phyloP scores from a whole-genome alignment of 2,113 vertebrate genomes.

The Triplophysa dalaica region DNA sequence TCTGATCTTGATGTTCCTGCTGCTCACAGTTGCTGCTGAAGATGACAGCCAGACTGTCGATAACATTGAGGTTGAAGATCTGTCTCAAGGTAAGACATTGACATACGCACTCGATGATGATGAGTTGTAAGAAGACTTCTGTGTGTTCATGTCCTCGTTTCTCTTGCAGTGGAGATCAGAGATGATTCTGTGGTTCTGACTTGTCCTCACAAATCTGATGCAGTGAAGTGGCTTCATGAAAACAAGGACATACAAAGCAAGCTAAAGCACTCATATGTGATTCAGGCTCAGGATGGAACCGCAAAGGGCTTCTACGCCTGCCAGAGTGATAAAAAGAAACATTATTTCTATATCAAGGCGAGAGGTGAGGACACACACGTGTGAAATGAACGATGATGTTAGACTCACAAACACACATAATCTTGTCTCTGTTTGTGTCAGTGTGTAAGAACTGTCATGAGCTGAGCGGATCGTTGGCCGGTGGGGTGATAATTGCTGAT shows the following conservation, averaged over 20 bases:
- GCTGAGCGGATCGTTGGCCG: rapidly evolving
- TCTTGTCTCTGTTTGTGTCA: conserved; percentile 23
- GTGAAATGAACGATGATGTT: not conserved
- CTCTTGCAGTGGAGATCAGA: rapidly evolving
- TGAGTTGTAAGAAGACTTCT: no score
- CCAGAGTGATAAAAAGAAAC: rapidly evolving
- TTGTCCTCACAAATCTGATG: conserved; percentile 13
- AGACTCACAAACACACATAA: not conserved
- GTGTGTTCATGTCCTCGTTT: no score
- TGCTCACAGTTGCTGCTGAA: not conserved
- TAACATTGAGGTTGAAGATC: no score
- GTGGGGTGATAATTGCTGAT: conserved; percentile 3
- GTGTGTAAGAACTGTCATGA: conserved; percentile 68
- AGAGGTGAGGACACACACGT: conserved; percentile 58
- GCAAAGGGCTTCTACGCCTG: not conserved
- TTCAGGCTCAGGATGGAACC: rapidly evolving
- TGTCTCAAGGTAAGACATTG: not conserved
- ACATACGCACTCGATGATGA: no score
- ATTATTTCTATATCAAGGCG: conserved; percentile 64
- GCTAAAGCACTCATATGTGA: no score
- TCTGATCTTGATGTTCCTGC: not conserved
- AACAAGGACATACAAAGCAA: rapidly evolving
- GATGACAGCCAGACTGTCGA: not conserved
- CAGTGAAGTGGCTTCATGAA: rapidly evolving
- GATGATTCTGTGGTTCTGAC: rapidly evolving